Evolutionary conservation across 2,797 vertebrate species (phyloP).

Genomic region (Phylloscopus collybita): DNA sequence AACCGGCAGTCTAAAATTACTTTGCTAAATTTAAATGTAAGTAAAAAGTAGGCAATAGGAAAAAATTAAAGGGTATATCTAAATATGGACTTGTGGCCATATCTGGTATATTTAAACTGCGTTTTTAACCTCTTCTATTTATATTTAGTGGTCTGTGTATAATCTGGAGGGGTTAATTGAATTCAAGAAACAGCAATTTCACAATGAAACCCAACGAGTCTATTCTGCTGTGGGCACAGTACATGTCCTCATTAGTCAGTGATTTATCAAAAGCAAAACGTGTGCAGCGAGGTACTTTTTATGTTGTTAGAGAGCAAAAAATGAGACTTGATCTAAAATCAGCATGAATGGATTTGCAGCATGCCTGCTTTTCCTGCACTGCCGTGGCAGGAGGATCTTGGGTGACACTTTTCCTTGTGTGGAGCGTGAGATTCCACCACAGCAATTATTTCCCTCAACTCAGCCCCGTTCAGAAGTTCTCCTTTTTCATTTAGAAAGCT

Average conservation of each 20-base stretch:
- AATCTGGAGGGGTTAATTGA: constrained; percentile 55
- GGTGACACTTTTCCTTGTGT: background rate
- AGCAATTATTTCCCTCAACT: background rate
- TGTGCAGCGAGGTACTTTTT: background rate
- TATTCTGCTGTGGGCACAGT: background rate
- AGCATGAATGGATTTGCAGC: background rate
- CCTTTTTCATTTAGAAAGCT: background rate
- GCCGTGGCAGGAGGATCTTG: background rate
- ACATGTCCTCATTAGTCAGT: accelerated
- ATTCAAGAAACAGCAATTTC: constrained; percentile 44
- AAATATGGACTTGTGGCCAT: constrained; percentile 51
- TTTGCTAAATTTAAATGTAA: constrained; percentile 77
- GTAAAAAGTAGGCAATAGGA: constrained; percentile 70
- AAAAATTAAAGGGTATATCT: constrained; percentile 75
- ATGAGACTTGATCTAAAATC: background rate
- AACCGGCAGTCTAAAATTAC: constrained; percentile 70
- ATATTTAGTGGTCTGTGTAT: constrained; percentile 56
- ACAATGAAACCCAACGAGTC: constrained; percentile 21
- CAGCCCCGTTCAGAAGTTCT: background rate
- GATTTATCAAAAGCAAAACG: background rate
- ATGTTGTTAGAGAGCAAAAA: background rate
- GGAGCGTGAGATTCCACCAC: background rate
- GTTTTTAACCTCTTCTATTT: constrained; percentile 75
- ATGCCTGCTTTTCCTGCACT: background rate
- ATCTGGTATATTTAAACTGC: constrained; percentile 70